Conservation (phyloP, 2,888 invertebrate genomes). For the Empis stercorea region DNA sequence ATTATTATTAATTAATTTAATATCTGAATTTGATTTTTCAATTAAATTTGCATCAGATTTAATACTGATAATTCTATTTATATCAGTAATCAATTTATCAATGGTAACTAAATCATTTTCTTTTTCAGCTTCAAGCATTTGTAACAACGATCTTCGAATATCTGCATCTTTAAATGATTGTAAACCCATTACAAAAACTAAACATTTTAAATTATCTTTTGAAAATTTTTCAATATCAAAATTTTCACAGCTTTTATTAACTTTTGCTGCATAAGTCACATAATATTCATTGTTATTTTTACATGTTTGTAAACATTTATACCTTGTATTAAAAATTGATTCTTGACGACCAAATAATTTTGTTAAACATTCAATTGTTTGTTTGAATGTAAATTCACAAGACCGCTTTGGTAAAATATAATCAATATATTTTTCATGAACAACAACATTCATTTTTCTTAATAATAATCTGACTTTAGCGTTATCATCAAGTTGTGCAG, state of each 20-base stretch:
- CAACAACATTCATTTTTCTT: slow-evolving; percentile 10
- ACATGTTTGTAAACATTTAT: slow-evolving; percentile 4
- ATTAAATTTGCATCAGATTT: slow-evolving; percentile 5
- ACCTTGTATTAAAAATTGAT: slow-evolving; percentile 1
- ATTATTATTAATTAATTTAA: not conserved
- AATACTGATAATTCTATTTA: slow-evolving; percentile 1
- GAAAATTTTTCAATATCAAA: slow-evolving; percentile 7
- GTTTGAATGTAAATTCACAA: slow-evolving; percentile 6
- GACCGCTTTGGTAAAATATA: slow-evolving; percentile 14
- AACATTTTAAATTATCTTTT: slow-evolving; percentile 5
- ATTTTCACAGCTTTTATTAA: slow-evolving; percentile 6
- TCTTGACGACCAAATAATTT: slow-evolving; percentile 1
- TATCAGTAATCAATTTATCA: slow-evolving; percentile 8
- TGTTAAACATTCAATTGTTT: not conserved
- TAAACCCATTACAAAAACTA: slow-evolving; percentile 4
- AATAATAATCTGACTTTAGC: slow-evolving; percentile 12
- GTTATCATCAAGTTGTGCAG: slow-evolving; percentile 9
- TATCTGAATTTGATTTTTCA: slow-evolving; percentile 3
- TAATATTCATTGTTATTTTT: slow-evolving; percentile 4
- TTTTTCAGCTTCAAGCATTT: not conserved
- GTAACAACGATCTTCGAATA: slow-evolving; percentile 1
- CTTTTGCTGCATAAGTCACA: not conserved
- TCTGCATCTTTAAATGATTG: slow-evolving; percentile 1
- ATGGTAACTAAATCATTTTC: slow-evolving; percentile 3
- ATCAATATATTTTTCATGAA: slow-evolving; percentile 10